Base-by-base conservation (phyloP, 2,888 invertebrate genomes). In the Philonicus albiceps region DNA sequence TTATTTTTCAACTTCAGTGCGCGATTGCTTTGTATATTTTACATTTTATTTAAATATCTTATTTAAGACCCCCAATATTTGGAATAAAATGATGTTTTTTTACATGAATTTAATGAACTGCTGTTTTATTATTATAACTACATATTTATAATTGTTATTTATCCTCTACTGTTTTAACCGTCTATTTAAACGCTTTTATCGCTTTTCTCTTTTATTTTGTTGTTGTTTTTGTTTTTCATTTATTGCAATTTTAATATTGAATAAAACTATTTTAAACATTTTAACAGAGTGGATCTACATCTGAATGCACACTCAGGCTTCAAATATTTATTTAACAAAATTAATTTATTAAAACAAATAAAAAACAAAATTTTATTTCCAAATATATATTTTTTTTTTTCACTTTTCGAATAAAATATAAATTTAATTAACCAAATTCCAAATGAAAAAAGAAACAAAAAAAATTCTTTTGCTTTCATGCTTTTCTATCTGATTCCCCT, bases 1-100 rank as follows among this genome's bases (percentile, higher is more conserved):
- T 19, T n/a, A 1, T 55, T 53, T 53, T 55, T 53, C 16, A 49
- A 49, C n/a, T 19, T n/a, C 7, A 49, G 6, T 49, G n/a, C 49
- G 49, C 7, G 49, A 49, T 22, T 27, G 13, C 64, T 22, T 43
- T 64, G 64, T 64, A 64, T 64, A 64, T 22, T 64, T 64, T 27
- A 22, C 0, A 64, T 64, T 43, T 30, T 43, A 40, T 84, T 73
- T 55, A 72, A 83, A 30, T 83, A 40, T 84, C 72, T 73, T 73
- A 40, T 72, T 84, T 83, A 83, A 64, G 72, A 83, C 27, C 13
- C 34, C 53, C 49, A 85, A 85, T 85, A 85, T 85, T 85, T 85
- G 85, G 85, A 85, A 85, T 85, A 85, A 85, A 85, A 85, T 85
- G 30, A 85, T 84, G 84, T 84, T 84, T 84, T 83, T 84, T 73